phyloP scores from a whole-genome alignment of 1,140 invertebrate species.

The Drosophila murphyi region DNA sequence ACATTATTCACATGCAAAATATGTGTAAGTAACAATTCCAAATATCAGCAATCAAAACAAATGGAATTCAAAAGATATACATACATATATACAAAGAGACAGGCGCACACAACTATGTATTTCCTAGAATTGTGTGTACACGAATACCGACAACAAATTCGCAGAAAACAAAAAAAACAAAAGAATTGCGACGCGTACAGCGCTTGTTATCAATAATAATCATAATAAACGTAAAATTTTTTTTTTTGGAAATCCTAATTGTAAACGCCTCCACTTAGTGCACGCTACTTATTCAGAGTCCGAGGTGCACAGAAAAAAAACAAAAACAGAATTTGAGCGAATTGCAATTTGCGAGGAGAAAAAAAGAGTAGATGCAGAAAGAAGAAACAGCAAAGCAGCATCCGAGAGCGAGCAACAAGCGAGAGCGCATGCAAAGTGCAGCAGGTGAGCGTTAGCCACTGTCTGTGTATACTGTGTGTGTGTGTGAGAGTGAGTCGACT shows the following conservation, averaged over 20 bases:
- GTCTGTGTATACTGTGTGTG: constrained; percentile 3
- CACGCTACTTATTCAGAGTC: neutral
- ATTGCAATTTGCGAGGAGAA: constrained; percentile 30
- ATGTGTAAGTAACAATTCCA: constrained; percentile 23
- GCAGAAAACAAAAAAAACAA: constrained; percentile 30
- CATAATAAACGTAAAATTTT: constrained; percentile 36
- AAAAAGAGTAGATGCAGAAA: constrained; percentile 25
- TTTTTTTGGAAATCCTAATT: constrained; percentile 39
- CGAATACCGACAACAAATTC: constrained; percentile 35
- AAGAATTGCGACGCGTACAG: constrained; percentile 18
- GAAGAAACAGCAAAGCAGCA: constrained; percentile 26
- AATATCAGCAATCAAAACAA: constrained; percentile 52
- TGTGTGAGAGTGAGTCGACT: constrained; percentile 7
- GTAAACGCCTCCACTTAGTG: constrained; percentile 8
- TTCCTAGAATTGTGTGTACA: constrained; percentile 29
- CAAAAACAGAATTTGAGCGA: constrained; percentile 32
- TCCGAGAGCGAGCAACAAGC: constrained; percentile 49
- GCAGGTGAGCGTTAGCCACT: constrained; percentile 62
- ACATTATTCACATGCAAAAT: constrained; percentile 11
- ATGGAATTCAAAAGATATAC: constrained; percentile 42
- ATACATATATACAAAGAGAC: constrained; percentile 15
- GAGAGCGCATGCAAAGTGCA: constrained; percentile 63
- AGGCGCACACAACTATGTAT: constrained; percentile 4
- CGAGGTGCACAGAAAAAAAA: constrained; percentile 37
- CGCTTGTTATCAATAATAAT: constrained; percentile 43